A percentile compares a stretch with the other conserved stretches of the same genome.
These are phyloP conservation scores for Lasioglossum lativentre DNA, from an alignment of 2,888 invertebrate species.

Conservation along the genomic window DNA sequence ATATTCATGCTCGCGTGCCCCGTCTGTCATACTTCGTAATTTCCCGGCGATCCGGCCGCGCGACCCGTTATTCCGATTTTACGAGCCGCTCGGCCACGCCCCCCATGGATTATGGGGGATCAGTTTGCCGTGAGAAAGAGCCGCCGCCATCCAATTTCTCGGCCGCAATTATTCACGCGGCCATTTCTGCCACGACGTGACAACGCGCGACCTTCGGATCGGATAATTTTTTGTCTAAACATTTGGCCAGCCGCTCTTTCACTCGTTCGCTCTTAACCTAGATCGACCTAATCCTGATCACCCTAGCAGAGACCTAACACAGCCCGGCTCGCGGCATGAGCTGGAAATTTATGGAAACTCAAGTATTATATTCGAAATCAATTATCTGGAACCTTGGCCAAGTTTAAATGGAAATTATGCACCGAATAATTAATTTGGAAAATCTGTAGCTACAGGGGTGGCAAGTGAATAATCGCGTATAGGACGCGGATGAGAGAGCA, in stretches of 20 bases:
- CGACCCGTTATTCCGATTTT: conserved; percentile 33
- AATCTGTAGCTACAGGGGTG: neutral
- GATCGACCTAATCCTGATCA: neutral
- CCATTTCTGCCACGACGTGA: neutral
- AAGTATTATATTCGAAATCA: neutral
- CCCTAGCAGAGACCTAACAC: neutral
- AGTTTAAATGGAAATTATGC: neutral
- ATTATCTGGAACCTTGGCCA: neutral
- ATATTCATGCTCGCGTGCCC: conserved; percentile 5
- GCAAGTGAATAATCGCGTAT: neutral
- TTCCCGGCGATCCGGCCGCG: conserved; percentile 22
- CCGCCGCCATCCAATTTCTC: neutral
- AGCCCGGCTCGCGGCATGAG: neutral
- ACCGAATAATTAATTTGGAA: neutral
- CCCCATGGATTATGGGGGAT: conserved; percentile 32
- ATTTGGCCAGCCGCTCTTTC: neutral
- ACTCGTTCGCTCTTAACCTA: neutral
- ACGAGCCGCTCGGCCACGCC: neutral
- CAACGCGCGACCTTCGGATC: neutral
- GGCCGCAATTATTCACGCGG: conserved; percentile 6
- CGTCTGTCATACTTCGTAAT: conserved; percentile 37
- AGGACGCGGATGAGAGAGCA: neutral
- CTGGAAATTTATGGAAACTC: neutral
- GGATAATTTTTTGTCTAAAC: neutral
- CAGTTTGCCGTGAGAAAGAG: conserved; percentile 7